A percentile compares a stretch with the other conserved stretches of the same genome.
phyloP scores from a whole-genome alignment of 2,797 vertebrate genomes.

The Enteromius afrohamiltoni region DNA sequence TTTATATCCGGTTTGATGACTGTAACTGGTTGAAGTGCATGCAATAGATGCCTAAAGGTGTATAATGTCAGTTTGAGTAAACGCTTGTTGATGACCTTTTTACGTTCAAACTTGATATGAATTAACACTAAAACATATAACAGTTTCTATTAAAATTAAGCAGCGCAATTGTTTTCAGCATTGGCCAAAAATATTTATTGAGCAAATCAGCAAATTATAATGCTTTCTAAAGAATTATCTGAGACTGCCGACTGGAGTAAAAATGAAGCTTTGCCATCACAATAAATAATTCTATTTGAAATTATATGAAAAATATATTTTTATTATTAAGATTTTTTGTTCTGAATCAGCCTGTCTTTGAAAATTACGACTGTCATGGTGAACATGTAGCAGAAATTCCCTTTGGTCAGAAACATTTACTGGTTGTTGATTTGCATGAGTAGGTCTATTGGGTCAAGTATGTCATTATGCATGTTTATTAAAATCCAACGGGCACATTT shows the following conservation, averaged over 20 bases:
- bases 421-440: conserved; percentile 23
- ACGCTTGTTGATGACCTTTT: not conserved
- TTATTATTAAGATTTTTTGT: not conserved
- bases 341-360: not conserved
- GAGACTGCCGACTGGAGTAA: not conserved
- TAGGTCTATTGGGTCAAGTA: conserved; percentile 24
- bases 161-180: not conserved
- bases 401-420: conserved; percentile 23
- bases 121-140: not conserved
- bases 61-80: not conserved
- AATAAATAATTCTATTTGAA: not conserved
- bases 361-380: not conserved
- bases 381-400: not conserved
- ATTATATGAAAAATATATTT: not conserved
- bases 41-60: conserved; percentile 13
- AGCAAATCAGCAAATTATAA: not conserved
- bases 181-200: not conserved
- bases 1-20: conserved; percentile 8
- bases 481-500: conserved; percentile 22
- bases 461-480: conserved; percentile 31
- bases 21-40: conserved; percentile 18
- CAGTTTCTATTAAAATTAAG: not conserved
- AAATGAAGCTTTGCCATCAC: not conserved
- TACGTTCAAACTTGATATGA: not conserved
- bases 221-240: not conserved